A percentile compares a stretch with the other conserved stretches of the same genome.
Evolutionary conservation across 2,113 vertebrate genomes (phyloP).

Genomic region (Bothrops jararaca): DNA sequence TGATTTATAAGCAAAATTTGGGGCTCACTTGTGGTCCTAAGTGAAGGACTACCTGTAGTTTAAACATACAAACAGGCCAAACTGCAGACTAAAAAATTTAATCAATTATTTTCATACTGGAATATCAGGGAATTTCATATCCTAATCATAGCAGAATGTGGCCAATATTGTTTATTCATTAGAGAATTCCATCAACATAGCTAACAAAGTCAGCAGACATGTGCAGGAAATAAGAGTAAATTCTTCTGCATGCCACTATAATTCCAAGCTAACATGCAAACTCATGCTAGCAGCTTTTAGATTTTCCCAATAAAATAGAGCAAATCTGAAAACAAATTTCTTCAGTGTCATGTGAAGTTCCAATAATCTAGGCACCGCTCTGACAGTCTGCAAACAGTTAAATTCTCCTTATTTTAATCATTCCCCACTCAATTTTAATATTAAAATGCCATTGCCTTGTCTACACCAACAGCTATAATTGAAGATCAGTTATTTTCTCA

Average conservation of each 20-base stretch:
- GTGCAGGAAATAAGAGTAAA: not conserved
- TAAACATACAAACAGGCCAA: not conserved
- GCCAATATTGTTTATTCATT: not conserved
- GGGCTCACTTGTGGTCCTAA: not conserved
- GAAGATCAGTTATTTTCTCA: constrained; percentile 25
- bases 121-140: not conserved
- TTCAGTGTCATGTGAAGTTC: not conserved
- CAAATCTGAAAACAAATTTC: not conserved
- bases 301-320: not conserved
- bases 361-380: not conserved
- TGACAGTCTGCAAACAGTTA: not conserved
- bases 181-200: not conserved
- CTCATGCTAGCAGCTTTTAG: not conserved
- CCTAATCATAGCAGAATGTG: too few species aligned
- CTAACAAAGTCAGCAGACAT: not conserved
- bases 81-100: not conserved
- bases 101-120: not conserved
- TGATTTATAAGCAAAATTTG: not conserved
- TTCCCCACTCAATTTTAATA: not conserved
- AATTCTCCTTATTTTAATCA: not conserved
- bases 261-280: not conserved
- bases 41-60: not conserved
- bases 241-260: not conserved
- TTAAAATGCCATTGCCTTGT: not conserved
- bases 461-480: not conserved